These are phyloP conservation scores for Heliconius aoede DNA, from an alignment of 2,888 invertebrate species.

Conservation along the genomic window DNA sequence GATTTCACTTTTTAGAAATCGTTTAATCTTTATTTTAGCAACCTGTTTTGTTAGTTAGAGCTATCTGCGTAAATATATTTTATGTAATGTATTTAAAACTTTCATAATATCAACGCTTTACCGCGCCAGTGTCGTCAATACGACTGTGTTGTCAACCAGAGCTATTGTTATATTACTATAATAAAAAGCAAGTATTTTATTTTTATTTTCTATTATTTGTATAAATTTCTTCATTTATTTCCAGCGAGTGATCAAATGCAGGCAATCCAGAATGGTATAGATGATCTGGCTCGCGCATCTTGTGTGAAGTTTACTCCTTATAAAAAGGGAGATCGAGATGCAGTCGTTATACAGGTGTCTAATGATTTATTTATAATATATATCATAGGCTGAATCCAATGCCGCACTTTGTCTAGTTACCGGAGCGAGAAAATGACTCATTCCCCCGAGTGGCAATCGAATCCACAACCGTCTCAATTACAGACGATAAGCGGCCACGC, in stretches of 20 bases:
- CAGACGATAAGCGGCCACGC: too few species aligned
- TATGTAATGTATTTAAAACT: neutral
- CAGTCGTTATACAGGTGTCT: slow-evolving; percentile 77
- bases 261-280: slow-evolving; percentile 76
- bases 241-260: slow-evolving; percentile 73
- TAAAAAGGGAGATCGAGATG: slow-evolving; percentile 73
- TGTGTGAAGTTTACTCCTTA: slow-evolving; percentile 80
- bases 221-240: slow-evolving; percentile 30
- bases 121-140: slow-evolving; percentile 31
- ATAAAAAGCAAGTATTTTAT: slow-evolving; percentile 50
- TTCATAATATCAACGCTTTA: slow-evolving; percentile 26
- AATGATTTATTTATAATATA: slow-evolving; percentile 46
- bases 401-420: too few species aligned
- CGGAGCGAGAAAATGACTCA: too few species aligned
- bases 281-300: slow-evolving; percentile 75
- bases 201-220: neutral
- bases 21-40: neutral
- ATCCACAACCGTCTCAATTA: too few species aligned
- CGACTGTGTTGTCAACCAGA: slow-evolving; percentile 47
- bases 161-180: slow-evolving; percentile 38
- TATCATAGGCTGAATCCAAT: slow-evolving; percentile 24
- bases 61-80: neutral
- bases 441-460: too few species aligned
- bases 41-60: neutral
- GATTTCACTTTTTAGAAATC: slow-evolving; percentile 13